Base-by-base conservation (phyloP, 1,140 invertebrate genomes). In the Sitodiplosis mosellana region DNA sequence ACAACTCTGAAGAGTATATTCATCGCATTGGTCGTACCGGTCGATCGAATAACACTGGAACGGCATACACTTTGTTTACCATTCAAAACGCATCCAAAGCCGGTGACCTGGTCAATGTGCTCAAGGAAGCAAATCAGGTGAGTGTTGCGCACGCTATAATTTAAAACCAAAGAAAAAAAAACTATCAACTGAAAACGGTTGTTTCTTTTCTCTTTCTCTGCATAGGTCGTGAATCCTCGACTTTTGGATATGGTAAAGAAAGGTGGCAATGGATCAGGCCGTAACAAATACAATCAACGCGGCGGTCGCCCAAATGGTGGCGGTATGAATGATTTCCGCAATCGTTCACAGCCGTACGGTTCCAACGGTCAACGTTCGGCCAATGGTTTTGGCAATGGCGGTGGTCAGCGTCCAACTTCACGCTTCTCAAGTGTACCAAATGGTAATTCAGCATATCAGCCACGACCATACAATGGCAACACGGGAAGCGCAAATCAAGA, bases 1-100 rank as follows among this genome's bases (percentile, higher is more conserved):
- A 87, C 56, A 90, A 90, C 65, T 94, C 92, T 36, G 96, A 99
- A 72, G 96, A 99, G 71, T 99, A 99, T 68, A 90, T 99, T 36
- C 96, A 99, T 69, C 80, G 96, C 50, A 99, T 99, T 65, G 96
- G 96, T 47, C 80, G 96, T 59, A 99, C 96, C 40, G 96, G 91
- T 45, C 74, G 96, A 51, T 84, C 86, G 36, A 83, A 90, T 56
- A 90, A 88, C 63, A 91, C 87, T 33, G 96, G 96, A 49, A 99
- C 94, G 1, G 93, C 95, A 1, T 99, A 99, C 67, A 99, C 95
- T 14, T 93, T 99, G 69, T 98, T 99, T 64, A 99, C 95, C 1
- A 78, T 82, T 36, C 78, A 77, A 49, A 96, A 99, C 67, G 78
- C 79, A n/a, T 88, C 89, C 52, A 93, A 96, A 67, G 91, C 91